Evolutionary conservation across 2,797 vertebrate species (phyloP), one percentile per base, ranked within the genome.

Genomic region (Pampus argenteus): DNA sequence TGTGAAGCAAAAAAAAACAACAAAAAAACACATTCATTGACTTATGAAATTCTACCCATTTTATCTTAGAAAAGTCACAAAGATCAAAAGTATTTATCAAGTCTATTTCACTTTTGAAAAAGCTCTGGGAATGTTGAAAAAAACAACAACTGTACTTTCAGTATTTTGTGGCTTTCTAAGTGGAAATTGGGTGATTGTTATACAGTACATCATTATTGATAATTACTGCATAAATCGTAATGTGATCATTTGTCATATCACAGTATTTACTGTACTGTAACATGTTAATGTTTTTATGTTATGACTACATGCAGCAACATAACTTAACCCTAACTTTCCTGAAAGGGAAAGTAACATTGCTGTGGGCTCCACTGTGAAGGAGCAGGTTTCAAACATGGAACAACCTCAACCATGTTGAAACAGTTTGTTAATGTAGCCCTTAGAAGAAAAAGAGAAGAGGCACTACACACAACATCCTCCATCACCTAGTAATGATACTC

Each of bases 1-100:
- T 99, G 84, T 78, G 9, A 83, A 75, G 71, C 22, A 85, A 45
- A 2, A 50, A 14, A 82, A 49, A 75, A 45, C 2, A 50, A 14
- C 81, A 49, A 75, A 51, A 25, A 3, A 44, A 77, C 20, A 62
- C 20, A 31, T 56, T 67, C 11, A 25, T 52, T 48, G 5, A 56
- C 7, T 18, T 34, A 1, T 40, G 3, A 18, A 15, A 34, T 40
- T 51, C 9, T 17, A 15, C 28, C 29, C 17, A 1, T 51, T 62
- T 48, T 5, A 34, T 50, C 0, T 26, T 28, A 15, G 8, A 55
- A 0, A 1, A 60, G 6, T 0, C 0, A 47, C 2, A 5, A 40
- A 38, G 15, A 5, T 38, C 22, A 22, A 40, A 40, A 36, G 34
- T 36, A 36, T 13, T 36, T 36, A 36, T 36, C 34, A 36, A 10